Conservation (phyloP, 2,113 vertebrate genomes). For the Myiagra hebetior region DNA sequence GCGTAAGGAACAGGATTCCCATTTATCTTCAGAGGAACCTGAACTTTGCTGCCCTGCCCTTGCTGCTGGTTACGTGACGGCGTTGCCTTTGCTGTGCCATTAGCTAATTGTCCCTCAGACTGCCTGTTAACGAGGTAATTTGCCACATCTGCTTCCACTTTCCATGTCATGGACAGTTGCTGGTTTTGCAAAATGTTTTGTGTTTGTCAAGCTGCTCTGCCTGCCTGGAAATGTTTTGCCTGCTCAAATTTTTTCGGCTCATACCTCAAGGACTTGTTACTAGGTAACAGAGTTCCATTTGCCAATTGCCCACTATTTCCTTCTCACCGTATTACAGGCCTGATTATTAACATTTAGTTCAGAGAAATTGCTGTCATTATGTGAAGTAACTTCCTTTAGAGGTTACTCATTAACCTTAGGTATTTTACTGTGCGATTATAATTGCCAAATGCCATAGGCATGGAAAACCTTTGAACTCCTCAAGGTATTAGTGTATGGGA, state of each 20-base stretch:
- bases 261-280: constrained; percentile 79
- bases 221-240: constrained; percentile 63
- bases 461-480: constrained; percentile 83
- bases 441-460: constrained; percentile 89
- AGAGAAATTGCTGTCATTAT: constrained; percentile 97
- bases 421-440: constrained; percentile 88
- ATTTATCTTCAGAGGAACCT: not conserved
- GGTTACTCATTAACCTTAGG: constrained; percentile 92
- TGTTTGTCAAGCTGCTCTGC: constrained; percentile 74
- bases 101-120: constrained; percentile 41
- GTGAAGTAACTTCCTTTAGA: constrained; percentile 91
- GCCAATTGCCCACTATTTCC: constrained; percentile 88
- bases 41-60: not conserved
- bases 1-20: not conserved
- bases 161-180: constrained; percentile 53
- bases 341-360: constrained; percentile 92
- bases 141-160: constrained; percentile 78
- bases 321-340: constrained; percentile 83
- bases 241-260: constrained; percentile 61
- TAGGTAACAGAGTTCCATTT: constrained; percentile 86
- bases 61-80: not conserved
- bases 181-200: constrained; percentile 69
- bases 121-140: constrained; percentile 66
- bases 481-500: constrained; percentile 68
- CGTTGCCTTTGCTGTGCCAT: constrained; percentile 65